phyloP scores from a whole-genome alignment of 2,797 vertebrate genomes.

The Halcyon badia region DNA sequence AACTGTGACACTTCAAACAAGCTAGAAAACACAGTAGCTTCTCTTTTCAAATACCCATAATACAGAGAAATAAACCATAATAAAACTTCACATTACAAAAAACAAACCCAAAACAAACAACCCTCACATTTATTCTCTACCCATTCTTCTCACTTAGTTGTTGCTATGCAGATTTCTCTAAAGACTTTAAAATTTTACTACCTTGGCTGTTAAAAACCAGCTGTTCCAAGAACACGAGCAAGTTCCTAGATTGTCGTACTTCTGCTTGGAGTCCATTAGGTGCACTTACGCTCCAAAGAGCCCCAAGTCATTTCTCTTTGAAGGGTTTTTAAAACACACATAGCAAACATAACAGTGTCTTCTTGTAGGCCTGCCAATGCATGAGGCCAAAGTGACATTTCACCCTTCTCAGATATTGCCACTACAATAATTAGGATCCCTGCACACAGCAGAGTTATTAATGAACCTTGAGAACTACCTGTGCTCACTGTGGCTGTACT shows the following conservation, averaged over 20 bases:
- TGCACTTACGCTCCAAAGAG: not conserved
- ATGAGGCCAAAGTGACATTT: not conserved
- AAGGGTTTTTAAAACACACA: not conserved
- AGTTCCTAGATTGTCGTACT: not conserved
- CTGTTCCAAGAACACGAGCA: not conserved
- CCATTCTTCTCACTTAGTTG: not conserved
- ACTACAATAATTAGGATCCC: not conserved
- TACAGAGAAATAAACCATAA: not conserved
- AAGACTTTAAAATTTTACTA: not conserved
- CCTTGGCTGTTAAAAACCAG: not conserved
- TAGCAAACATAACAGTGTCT: no score
- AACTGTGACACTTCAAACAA: not conserved
- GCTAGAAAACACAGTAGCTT: not conserved
- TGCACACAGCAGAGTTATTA: not conserved
- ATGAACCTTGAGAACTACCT: not conserved
- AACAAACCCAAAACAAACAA: not conserved
- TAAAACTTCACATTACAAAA: not conserved
- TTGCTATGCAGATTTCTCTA: not conserved
- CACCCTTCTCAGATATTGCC: not conserved
- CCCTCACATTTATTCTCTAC: not conserved
- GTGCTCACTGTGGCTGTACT: not conserved
- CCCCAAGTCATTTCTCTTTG: not conserved
- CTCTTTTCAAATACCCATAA: not conserved
- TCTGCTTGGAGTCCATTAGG: not conserved
- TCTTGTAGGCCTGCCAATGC: not conserved